These are phyloP conservation scores for Ceuthmochares aereus DNA, from an alignment of 2,113 vertebrate genomes.

Conservation along the genomic window DNA sequence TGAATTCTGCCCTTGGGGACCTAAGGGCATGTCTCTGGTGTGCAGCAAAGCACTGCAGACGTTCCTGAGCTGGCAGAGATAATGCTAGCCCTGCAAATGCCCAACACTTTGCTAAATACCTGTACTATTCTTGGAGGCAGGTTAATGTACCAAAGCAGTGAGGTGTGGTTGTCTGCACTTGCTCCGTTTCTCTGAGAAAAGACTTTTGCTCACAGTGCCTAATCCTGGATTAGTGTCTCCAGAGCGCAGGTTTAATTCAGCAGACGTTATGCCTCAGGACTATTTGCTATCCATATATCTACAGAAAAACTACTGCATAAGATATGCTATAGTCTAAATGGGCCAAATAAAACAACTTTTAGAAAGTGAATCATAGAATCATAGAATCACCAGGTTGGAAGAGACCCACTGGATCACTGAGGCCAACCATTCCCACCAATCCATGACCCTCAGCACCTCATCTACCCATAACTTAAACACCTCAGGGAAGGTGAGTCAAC, in stretches of 20 bases:
- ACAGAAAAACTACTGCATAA: background rate
- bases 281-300: background rate
- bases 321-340: background rate
- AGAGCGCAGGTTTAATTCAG: background rate
- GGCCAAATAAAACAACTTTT: background rate
- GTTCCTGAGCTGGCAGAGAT: background rate
- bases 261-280: background rate
- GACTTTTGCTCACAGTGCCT: background rate
- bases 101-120: background rate
- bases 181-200: background rate
- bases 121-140: background rate
- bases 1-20: background rate
- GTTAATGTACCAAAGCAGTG: background rate
- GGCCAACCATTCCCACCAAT: too few species aligned
- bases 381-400: too few species aligned
- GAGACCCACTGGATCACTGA: too few species aligned
- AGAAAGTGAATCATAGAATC: too few species aligned
- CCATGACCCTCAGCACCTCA: too few species aligned
- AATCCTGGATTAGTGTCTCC: background rate
- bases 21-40: background rate
- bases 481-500: too few species aligned
- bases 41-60: background rate
- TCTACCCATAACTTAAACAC: too few species aligned
- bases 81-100: background rate
- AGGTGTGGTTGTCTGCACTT: background rate